Evolutionary conservation across 2,113 vertebrate species (phyloP).

Genomic region (Coptodon bakossiorum): DNA sequence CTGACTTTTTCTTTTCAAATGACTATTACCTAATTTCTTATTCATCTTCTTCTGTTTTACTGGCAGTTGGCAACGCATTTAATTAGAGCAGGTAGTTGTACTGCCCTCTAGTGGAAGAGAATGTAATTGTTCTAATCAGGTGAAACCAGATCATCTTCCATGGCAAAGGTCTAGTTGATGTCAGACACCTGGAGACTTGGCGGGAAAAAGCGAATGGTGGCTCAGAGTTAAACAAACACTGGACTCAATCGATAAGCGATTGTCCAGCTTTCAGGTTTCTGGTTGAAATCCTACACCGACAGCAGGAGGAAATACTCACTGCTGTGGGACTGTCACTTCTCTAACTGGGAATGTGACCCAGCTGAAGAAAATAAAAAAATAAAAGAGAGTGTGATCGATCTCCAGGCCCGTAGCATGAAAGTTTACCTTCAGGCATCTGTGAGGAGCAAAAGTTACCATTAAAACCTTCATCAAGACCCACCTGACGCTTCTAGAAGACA

Average conservation of each 20-base stretch:
- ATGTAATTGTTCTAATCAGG: not conserved
- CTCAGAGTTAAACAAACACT: not conserved
- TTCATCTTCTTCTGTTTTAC: not conserved
- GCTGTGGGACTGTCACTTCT: not conserved
- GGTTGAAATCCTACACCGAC: too few species aligned
- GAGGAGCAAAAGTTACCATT: not conserved
- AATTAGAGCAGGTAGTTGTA: not conserved
- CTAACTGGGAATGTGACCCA: not conserved
- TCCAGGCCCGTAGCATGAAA: not conserved
- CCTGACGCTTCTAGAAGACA: rapidly evolving
- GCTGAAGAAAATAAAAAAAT: not conserved
- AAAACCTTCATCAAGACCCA: not conserved
- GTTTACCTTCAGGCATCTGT: not conserved
- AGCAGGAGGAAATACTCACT: too few species aligned
- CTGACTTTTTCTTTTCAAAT: too few species aligned
- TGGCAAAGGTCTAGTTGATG: not conserved
- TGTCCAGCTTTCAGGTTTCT: not conserved
- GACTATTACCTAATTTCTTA: not conserved
- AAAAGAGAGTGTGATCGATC: not conserved
- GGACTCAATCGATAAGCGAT: not conserved
- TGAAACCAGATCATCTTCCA: not conserved
- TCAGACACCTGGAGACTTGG: rapidly evolving
- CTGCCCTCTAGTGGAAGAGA: not conserved
- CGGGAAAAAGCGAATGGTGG: not conserved
- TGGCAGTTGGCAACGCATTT: not conserved